Evolutionary conservation across 2,797 vertebrate genomes (phyloP).

Genomic region (Lepilemur ruficaudatus): DNA sequence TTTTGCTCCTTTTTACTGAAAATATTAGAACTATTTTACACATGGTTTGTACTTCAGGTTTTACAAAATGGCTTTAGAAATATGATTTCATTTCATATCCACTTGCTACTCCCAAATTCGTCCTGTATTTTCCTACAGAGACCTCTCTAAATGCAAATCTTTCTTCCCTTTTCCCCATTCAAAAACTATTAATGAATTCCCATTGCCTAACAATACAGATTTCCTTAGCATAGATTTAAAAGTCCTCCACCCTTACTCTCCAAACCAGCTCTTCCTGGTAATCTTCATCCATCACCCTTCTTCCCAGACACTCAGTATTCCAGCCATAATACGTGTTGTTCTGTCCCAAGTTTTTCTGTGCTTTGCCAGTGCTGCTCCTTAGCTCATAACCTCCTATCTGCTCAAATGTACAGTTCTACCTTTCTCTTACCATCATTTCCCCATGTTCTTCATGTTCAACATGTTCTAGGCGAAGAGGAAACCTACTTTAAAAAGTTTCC

Average conservation of each 20-base stretch:
- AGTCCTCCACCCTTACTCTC: not conserved
- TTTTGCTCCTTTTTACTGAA: not conserved
- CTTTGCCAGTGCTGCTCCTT: not conserved
- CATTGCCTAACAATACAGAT: not conserved
- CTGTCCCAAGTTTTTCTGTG: accelerated
- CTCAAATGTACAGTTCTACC: not conserved
- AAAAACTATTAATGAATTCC: not conserved
- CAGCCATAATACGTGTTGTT: not conserved
- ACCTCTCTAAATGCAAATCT: not conserved
- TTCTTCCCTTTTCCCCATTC: not conserved
- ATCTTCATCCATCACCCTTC: not conserved
- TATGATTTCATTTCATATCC: not conserved
- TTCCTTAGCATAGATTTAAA: not conserved
- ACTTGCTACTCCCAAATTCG: not conserved
- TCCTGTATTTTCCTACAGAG: not conserved
- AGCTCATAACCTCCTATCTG: not conserved
- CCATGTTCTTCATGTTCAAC: not conserved
- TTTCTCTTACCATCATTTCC: not conserved
- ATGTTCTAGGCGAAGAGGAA: not conserved
- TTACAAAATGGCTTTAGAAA: not conserved
- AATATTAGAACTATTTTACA: not conserved
- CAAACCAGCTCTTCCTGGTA: not conserved
- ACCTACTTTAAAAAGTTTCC: not conserved
- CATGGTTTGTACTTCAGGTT: not conserved
- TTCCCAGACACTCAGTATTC: not conserved